These are phyloP conservation scores for Caradrina kadenii DNA, from an alignment of 2,888 invertebrate species.

Conservation along the genomic window DNA sequence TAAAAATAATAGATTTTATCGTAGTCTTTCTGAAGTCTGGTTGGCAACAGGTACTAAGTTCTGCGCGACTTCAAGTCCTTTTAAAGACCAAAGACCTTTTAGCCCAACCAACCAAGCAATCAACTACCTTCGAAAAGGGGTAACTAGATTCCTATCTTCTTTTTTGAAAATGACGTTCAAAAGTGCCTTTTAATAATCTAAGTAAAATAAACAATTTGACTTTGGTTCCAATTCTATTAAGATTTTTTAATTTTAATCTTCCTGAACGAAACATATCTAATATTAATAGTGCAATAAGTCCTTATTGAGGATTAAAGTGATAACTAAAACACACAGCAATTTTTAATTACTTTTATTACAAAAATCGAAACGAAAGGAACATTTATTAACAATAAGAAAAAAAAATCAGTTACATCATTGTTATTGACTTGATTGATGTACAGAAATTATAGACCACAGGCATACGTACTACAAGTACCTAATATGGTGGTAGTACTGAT, in stretches of 20 bases:
- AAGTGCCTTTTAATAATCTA: too few relatives aligned
- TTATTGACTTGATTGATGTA: constrained; percentile 55
- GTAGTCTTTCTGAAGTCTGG: not conserved
- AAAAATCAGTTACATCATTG: constrained; percentile 59
- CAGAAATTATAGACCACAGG: constrained; percentile 44
- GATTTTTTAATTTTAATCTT: too few relatives aligned
- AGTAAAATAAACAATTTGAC: too few relatives aligned
- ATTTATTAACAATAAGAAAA: constrained; percentile 64
- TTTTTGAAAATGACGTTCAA: too few relatives aligned
- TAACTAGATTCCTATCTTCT: too few relatives aligned
- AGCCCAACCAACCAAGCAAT: too few relatives aligned
- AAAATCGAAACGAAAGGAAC: constrained; percentile 71
- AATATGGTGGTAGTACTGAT: too few relatives aligned
- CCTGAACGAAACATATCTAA: too few relatives aligned
- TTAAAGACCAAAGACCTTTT: too few relatives aligned
- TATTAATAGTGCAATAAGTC: not conserved
- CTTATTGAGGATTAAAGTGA: not conserved
- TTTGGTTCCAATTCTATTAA: too few relatives aligned
- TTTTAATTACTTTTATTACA: constrained; percentile 66
- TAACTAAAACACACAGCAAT: constrained; percentile 14
- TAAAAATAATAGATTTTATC: constrained; percentile 8
- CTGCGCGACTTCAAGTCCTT: too few relatives aligned
- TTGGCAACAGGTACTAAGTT: constrained; percentile 1
- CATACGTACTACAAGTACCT: not conserved
- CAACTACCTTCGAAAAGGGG: too few relatives aligned